Percentiles rank a stretch among this genome's conserved stretches.
Conservation (phyloP, 1,140 invertebrate species). For the Cyphomyrmex costatus region DNA sequence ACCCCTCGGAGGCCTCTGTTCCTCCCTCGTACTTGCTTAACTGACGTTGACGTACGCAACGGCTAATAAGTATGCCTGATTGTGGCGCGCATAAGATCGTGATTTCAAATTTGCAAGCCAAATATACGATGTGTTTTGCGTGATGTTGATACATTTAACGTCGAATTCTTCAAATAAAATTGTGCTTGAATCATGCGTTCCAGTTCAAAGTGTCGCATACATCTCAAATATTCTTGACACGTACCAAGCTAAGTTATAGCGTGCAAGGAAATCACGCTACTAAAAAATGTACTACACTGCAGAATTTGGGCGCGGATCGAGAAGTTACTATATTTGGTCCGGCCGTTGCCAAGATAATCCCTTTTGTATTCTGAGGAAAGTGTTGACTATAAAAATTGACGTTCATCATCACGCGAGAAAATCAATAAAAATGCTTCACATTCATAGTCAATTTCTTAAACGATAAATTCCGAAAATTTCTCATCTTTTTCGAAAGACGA, state of each 20-base stretch:
- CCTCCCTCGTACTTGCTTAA: constrained; percentile 36
- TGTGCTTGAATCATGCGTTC: background rate
- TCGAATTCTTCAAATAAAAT: background rate
- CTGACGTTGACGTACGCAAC: constrained; percentile 46
- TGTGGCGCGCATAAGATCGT: constrained; percentile 13
- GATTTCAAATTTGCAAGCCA: constrained; percentile 53
- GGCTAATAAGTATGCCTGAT: constrained; percentile 33
- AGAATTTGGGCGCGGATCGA: background rate
- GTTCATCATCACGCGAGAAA: background rate
- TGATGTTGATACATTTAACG: background rate
- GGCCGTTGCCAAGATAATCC: background rate
- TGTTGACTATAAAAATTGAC: background rate
- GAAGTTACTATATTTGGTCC: background rate
- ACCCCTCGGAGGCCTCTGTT: constrained; percentile 25
- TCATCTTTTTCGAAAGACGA: background rate
- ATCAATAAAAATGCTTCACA: background rate
- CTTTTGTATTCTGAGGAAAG: background rate
- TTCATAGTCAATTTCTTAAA: background rate
- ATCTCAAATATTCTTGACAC: constrained; percentile 4
- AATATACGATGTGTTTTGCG: background rate
- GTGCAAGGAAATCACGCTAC: background rate
- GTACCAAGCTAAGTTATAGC: background rate
- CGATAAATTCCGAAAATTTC: background rate
- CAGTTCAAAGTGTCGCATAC: background rate
- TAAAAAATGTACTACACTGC: constrained; percentile 8